These are phyloP conservation scores for Pseudopodoces humilis DNA, from an alignment of 2,113 vertebrate genomes.

Conservation along the genomic window DNA sequence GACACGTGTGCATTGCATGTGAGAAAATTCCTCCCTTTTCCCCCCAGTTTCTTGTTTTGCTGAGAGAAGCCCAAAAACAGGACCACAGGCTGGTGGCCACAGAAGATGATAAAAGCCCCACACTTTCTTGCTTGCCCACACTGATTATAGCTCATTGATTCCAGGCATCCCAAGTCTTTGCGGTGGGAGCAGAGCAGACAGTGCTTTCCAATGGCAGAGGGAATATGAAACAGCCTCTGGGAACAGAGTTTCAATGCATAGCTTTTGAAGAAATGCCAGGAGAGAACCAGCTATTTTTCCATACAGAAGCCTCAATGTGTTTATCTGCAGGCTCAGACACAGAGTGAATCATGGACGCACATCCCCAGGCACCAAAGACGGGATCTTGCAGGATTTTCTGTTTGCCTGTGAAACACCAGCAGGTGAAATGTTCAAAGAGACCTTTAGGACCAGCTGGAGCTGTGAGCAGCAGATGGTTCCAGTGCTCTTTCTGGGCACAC, in stretches of 20 bases:
- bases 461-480: neutral
- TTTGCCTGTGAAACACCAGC: neutral
- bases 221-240: neutral
- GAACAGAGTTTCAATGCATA: neutral
- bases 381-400: neutral
- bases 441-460: neutral
- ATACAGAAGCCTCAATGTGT: slow-evolving; percentile 24
- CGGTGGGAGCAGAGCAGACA: fast-evolving
- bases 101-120: neutral
- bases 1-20: neutral
- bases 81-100: neutral
- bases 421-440: neutral
- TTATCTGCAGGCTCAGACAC: slow-evolving; percentile 43
- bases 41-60: neutral
- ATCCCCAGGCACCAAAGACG: slow-evolving; percentile 1
- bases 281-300: slow-evolving; percentile 47
- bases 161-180: neutral
- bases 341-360: slow-evolving; percentile 21
- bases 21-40: neutral
- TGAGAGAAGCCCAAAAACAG: neutral
- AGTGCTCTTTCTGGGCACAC: neutral
- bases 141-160: neutral
- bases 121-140: neutral
- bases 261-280: slow-evolving; percentile 6
- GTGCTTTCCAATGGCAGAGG: neutral